phyloP scores from a whole-genome alignment of 1,140 invertebrate genomes.

The Fopius arisanus region DNA sequence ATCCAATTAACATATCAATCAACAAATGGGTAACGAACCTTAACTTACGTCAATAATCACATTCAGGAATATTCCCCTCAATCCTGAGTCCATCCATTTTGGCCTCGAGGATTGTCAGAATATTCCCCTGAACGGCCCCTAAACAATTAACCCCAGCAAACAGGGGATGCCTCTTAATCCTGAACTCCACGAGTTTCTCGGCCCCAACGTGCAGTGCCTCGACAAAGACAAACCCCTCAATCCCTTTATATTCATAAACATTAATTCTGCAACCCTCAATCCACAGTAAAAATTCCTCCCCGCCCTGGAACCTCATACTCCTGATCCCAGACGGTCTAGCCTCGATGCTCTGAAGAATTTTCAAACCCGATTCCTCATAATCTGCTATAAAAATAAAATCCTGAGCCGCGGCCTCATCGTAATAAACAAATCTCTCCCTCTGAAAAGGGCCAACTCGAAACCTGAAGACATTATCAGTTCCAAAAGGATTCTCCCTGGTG shows the following conservation, averaged over 20 bases:
- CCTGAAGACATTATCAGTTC: conserved; percentile 13
- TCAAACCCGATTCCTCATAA: neutral
- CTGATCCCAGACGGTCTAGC: conserved; percentile 41
- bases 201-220: conserved; percentile 42
- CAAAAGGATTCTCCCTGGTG: conserved; percentile 2
- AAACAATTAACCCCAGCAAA: conserved; percentile 41
- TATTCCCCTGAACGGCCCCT: conserved; percentile 38
- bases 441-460: conserved; percentile 42
- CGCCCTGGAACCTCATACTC: conserved; percentile 43
- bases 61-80: too few species aligned
- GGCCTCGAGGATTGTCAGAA: too few species aligned
- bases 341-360: conserved; percentile 45
- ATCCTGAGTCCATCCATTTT: too few species aligned
- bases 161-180: conserved; percentile 31
- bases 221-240: conserved; percentile 43
- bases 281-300: conserved; percentile 49
- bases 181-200: conserved; percentile 33
- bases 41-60: too few species aligned
- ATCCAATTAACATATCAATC: too few species aligned
- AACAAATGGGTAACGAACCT: too few species aligned
- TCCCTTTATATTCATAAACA: conserved; percentile 52
- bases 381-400: conserved; percentile 44
- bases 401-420: conserved; percentile 36
- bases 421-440: conserved; percentile 41
- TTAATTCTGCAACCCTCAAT: conserved; percentile 43